These are phyloP conservation scores for Nymphalis io DNA, from an alignment of 1,140 invertebrate species.

Conservation along the genomic window DNA sequence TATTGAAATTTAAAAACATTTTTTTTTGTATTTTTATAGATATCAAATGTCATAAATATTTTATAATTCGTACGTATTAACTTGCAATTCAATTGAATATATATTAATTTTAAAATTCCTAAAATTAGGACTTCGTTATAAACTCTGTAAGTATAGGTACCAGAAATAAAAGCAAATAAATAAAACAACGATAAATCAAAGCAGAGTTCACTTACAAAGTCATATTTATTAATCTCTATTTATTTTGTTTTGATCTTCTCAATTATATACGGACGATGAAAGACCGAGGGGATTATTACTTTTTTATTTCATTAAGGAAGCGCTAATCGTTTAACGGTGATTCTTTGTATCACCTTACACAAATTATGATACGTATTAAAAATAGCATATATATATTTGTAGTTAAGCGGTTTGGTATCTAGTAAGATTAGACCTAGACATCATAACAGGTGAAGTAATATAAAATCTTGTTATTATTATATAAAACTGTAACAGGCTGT, in stretches of 20 bases:
- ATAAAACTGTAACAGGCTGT: no score
- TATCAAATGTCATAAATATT: no score
- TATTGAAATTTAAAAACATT: no score
- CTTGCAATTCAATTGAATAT: no score
- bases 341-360: background rate
- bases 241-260: background rate
- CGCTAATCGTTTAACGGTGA: conserved; percentile 4
- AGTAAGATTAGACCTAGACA: no score
- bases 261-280: conserved; percentile 1
- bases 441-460: no score
- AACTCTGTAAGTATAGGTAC: background rate
- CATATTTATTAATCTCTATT: background rate
- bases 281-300: background rate
- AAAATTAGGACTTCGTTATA: no score
- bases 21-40: no score
- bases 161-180: background rate
- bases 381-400: background rate
- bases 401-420: no score
- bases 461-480: no score
- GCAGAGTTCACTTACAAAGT: background rate
- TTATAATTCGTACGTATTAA: no score
- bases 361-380: background rate
- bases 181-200: background rate
- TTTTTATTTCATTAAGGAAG: background rate
- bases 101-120: no score